phyloP scores from a whole-genome alignment of 2,797 vertebrate species.

The Anolis apletophallus region DNA sequence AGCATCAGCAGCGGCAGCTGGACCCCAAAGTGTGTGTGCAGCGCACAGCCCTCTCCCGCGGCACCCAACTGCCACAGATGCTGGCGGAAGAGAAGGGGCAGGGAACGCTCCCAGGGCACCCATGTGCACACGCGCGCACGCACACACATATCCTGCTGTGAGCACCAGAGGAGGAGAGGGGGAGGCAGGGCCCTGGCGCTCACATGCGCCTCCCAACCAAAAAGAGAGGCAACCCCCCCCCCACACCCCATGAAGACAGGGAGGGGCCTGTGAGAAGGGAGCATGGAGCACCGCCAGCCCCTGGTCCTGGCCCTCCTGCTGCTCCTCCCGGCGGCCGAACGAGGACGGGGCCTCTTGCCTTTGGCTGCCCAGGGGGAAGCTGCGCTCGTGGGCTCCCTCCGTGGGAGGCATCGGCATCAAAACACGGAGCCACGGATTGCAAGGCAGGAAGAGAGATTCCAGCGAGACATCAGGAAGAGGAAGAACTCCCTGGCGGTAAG shows the following conservation, averaged over 20 bases:
- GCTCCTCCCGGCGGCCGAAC: not conserved
- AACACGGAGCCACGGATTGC: not conserved
- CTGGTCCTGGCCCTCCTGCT: too few relatives aligned
- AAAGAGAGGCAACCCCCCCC: not conserved
- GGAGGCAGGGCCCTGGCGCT: not conserved
- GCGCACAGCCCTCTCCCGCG: not conserved
- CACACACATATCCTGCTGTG: too few relatives aligned
- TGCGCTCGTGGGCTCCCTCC: not conserved
- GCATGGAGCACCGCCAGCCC: not conserved
- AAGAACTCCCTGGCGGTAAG: not conserved
- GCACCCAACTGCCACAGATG: not conserved
- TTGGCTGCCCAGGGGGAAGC: not conserved
- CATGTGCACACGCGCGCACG: too few relatives aligned
- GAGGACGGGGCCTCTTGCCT: not conserved
- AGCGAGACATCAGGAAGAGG: too few relatives aligned
- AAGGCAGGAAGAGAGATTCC: too few relatives aligned
- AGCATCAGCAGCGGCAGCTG: not conserved
- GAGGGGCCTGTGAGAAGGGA: not conserved
- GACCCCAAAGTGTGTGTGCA: not conserved
- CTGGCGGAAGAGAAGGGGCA: not conserved
- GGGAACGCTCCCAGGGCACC: not conserved
- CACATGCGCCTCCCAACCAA: too few relatives aligned
- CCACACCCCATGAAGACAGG: too few relatives aligned
- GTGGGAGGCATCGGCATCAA: not conserved
- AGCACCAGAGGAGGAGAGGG: not conserved